phyloP scores from a whole-genome alignment of 1,140 invertebrate genomes.

The Eriocheir sinensis region DNA sequence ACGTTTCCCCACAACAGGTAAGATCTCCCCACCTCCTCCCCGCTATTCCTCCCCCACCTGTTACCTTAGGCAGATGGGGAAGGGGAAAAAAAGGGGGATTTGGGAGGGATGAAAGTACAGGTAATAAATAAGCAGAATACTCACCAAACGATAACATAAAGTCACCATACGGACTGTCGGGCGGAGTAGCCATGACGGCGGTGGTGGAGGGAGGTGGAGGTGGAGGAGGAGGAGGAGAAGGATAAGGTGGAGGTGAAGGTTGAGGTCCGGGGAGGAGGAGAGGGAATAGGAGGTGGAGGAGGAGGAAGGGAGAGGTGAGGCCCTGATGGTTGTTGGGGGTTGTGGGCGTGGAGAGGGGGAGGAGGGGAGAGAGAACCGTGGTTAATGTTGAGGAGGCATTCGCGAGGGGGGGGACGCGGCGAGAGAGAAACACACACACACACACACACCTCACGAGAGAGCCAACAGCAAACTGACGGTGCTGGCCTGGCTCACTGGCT shows the following conservation, averaged over 20 bases:
- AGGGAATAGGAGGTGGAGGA: not conserved
- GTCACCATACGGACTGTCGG: conserved; percentile 56
- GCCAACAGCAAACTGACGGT: conserved; percentile 42
- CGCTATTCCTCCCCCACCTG: not conserved
- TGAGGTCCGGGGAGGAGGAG: not conserved
- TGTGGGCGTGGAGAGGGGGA: conserved; percentile 6
- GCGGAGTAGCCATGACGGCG: conserved; percentile 44
- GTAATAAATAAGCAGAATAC: not conserved
- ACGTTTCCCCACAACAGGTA: not conserved
- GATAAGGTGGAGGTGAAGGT: not conserved
- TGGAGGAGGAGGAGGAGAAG: not conserved
- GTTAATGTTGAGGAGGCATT: conserved; percentile 4
- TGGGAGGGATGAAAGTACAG: not conserved
- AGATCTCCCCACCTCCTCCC: too few species aligned
- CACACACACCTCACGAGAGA: conserved; percentile 32
- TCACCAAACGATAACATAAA: conserved; percentile 62
- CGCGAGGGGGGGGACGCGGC: not conserved
- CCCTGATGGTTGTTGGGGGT: conserved; percentile 46
- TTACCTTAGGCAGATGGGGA: not conserved
- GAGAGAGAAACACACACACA: conserved; percentile 41
- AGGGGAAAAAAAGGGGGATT: not conserved
- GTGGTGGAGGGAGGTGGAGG: conserved; percentile 1
- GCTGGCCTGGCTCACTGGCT: not conserved
- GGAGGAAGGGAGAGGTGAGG: not conserved
- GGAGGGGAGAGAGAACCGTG: not conserved